phyloP scores from a whole-genome alignment of 2,113 vertebrate genomes.

The zebrafish (Danio rerio) region DNA sequence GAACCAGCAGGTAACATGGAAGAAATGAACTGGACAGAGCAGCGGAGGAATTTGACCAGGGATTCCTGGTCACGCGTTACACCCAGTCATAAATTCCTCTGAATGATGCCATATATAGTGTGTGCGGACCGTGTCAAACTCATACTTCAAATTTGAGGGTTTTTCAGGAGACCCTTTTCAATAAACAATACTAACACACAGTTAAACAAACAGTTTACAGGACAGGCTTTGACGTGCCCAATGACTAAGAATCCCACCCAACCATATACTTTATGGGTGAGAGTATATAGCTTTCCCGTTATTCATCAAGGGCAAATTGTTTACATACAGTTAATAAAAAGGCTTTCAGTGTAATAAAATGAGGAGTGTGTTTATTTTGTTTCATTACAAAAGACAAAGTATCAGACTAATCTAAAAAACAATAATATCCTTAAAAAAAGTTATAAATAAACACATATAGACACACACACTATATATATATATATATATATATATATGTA shows the following conservation, averaged over 20 bases:
- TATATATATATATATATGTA: no score
- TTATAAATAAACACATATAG: no score
- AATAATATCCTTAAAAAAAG: no score
- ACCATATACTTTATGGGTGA: background rate
- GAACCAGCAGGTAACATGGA: background rate
- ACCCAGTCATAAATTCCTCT: constrained; percentile 65
- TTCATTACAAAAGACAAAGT: background rate
- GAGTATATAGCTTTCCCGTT: background rate
- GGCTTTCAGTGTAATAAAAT: background rate
- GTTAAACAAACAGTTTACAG: background rate
- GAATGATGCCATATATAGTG: constrained; percentile 28
- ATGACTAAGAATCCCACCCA: constrained; percentile 14
- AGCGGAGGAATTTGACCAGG: constrained; percentile 50
- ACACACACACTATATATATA: no score
- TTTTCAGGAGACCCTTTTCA: background rate
- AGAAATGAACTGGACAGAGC: background rate
- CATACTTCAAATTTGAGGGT: constrained; percentile 1
- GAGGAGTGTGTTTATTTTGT: background rate
- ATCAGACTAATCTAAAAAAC: no score
- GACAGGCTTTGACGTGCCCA: background rate
- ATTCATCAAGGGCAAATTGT: constrained; percentile 33
- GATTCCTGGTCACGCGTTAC: constrained; percentile 56
- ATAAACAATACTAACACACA: background rate
- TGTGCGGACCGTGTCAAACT: background rate
- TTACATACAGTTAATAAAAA: constrained; percentile 28